Evolutionary conservation across 2,888 invertebrate species (phyloP).

Genomic region (Melinaea menophilus): DNA sequence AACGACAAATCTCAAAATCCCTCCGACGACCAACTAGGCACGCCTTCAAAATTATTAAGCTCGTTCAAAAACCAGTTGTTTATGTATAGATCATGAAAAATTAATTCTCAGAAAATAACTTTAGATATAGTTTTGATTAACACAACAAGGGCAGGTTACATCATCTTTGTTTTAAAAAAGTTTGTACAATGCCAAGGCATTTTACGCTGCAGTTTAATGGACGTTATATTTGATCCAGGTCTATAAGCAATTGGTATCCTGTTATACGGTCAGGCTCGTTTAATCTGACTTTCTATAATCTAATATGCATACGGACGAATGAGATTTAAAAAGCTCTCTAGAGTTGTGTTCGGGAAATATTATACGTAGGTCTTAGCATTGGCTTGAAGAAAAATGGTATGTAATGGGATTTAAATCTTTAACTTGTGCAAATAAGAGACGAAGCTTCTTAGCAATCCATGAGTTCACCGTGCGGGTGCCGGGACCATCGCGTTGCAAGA

Average conservation of each 20-base stretch:
- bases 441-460: no score
- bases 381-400: conserved; percentile 54
- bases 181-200: conserved; percentile 68
- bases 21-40: conserved; percentile 67
- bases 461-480: no score
- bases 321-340: conserved; percentile 58
- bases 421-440: conserved; percentile 23
- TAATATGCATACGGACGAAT: conserved; percentile 56
- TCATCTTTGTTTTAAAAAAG: conserved; percentile 49
- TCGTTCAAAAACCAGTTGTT: conserved; percentile 47
- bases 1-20: conserved; percentile 70
- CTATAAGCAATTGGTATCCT: conserved; percentile 35
- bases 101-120: conserved; percentile 20
- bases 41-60: conserved; percentile 74
- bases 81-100: no score
- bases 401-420: conserved; percentile 40
- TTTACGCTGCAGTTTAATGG: conserved; percentile 67
- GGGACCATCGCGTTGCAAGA: no score
- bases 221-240: conserved; percentile 36
- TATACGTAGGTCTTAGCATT: no score
- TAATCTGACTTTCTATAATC: conserved; percentile 64
- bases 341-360: conserved; percentile 27
- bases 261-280: conserved; percentile 54
- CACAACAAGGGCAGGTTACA: conserved; percentile 33
- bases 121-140: conserved; percentile 34